Base-by-base conservation (phyloP, 1,140 invertebrate species). In the Lepidurus arcticus region DNA sequence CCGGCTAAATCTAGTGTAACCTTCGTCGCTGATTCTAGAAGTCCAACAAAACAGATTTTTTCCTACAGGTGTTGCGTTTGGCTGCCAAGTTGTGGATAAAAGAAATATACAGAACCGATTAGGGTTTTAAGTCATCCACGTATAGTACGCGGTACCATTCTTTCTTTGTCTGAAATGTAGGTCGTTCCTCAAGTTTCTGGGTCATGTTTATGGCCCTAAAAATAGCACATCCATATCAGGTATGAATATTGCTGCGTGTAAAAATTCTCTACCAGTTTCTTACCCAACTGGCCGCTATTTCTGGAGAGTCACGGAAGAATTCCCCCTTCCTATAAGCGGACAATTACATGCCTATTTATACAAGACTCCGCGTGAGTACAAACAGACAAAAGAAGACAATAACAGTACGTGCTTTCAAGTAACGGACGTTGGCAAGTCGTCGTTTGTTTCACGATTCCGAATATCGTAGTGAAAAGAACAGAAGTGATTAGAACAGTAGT, bases 161-260 rank as follows among this genome's bases (percentile, higher is more conserved):
- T 47, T 10, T 47, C 45, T 47, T 47, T 34, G 34, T 34, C 3
- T 34, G 34, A 34, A 65, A 65, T 65, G 53, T 65, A 65, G 53
- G 53, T 65, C 53, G 13, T 65, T 7, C 34, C 34, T 34, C 4
- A 34, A 34, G 21, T 1, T 65, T 11, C 53, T 65, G 53, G 53
- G 53, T 65, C 53, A 65, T 65, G 53, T 65, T 65, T 65, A 65
- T 65, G 53, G 16, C 6, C 53, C 53, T 65, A 65, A 65, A 65
- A 13, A 13, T 65, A 65, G 53, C n/a, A 65, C 53, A 21, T 16
- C 53, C 53, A 16, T 65, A 65, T n/a, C 16, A 13, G 53, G 53
- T n/a, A 65, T 13, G 16, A 65, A 65, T 65, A 65, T 16, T 13
- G 16, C 6, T 16, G 16, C 6, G 53, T 65, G 53, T 9, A 13